Base-by-base conservation (phyloP, 1,140 invertebrate species). In the Macrobrachium nipponense region DNA sequence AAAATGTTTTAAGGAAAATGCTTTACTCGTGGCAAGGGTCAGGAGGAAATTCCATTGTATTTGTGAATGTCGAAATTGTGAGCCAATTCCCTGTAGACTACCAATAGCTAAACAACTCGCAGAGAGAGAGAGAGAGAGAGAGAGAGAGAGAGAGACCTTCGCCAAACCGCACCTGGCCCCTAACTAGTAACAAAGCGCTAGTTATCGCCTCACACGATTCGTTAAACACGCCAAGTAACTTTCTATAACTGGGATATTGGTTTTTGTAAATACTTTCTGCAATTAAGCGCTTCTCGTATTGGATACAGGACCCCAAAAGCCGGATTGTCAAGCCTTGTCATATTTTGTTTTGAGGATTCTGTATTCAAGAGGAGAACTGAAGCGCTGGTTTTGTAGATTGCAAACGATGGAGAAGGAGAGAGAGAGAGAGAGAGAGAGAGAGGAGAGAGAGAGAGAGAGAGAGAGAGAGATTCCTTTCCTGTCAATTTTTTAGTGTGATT, bases 221-320 rank as follows among this genome's bases (percentile, higher is more conserved):
- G 84, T 86, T 86, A 86, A 78, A 11, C 59, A 10, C 77, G 70
- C 27, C 58, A 18, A 27, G 58, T 27, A 76, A 76, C 64, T 72
- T 76, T 61, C 44, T 80, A 72, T 86, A 73, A 58, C 77, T 51
- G 62, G 76, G 64, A 61, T 80, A 79, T 80, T 73, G 68, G 64
- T 75, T 86, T 80, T 80, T 80, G 77, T 80, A 73, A 75, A 86
- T 86, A 86, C 84, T 86, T 86, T 85, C 77, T 80, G 60, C 68
- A 72, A 86, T 86, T 86, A 80, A 79, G 80, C 77, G 66, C 61
- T 36, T 15, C 51, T 20, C 51, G 27, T 62, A 59, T 60, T 76
- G 36, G 7, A 43, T 18, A 51, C 8, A 23, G 51, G 58, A 36
- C 70, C 18, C 17, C 36, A 20, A 27, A 36, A 14, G 17, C 10